Evolutionary conservation across 2,113 vertebrate genomes (phyloP).

Genomic region (Martes martes): DNA sequence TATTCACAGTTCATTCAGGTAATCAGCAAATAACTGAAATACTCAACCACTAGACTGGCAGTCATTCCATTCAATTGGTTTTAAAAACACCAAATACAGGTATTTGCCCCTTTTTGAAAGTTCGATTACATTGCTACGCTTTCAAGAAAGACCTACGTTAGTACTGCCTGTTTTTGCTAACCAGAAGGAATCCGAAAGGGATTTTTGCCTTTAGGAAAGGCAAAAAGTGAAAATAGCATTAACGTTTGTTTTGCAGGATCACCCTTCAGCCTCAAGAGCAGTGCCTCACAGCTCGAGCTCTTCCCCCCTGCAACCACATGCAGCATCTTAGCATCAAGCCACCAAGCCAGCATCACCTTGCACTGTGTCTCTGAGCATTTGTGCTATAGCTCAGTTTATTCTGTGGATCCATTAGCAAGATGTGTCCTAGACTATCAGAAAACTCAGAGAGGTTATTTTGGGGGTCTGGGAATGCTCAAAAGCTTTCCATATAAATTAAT

Average conservation of each 20-base stretch:
- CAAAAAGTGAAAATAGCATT: background rate
- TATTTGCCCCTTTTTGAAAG: background rate
- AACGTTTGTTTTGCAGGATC: background rate
- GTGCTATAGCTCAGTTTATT: background rate
- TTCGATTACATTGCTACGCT: background rate
- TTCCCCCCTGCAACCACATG: too few relatives aligned
- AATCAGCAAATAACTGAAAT: background rate
- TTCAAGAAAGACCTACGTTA: background rate
- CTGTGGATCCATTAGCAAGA: background rate
- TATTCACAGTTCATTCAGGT: background rate
- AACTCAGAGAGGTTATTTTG: background rate
- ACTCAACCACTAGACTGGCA: background rate
- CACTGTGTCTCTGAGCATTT: background rate
- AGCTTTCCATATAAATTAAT: background rate
- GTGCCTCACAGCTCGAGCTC: background rate
- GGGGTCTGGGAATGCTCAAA: background rate
- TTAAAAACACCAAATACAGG: background rate
- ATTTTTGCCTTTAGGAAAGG: background rate
- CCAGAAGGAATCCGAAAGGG: background rate
- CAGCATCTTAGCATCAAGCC: background rate
- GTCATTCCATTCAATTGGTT: background rate
- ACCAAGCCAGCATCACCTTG: background rate
- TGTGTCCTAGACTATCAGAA: background rate
- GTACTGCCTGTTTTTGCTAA: background rate
- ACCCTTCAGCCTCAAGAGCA: background rate